Evolutionary conservation across 1,140 invertebrate species (phyloP), one percentile per base, ranked within the genome.

Genomic region (Magallana gigas): DNA sequence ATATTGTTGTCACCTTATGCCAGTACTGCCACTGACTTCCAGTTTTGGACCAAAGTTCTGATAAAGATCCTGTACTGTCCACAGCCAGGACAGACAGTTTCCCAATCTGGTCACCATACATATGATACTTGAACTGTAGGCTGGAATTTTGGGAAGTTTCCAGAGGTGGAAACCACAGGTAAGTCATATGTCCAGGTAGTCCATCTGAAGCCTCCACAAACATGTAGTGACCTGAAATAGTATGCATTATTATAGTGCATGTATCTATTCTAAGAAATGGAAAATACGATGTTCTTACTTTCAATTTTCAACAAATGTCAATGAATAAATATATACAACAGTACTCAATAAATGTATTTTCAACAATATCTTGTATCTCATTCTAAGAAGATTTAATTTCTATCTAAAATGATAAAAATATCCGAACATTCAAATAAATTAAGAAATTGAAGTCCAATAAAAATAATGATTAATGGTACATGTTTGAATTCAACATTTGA

Each of bases 131-230:
- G 16, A 85, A 85, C 11, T 64, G 81, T n/a, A 87, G 57, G 59
- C 86, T 87, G 57, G 59, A 71, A 56, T 36, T 57, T 48, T 57
- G 12, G 9, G 18, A 48, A 23, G 56, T 83, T 4, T 48, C 57
- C 8, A 87, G 64, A 18, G 16, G 1, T 36, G 86, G 81, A 29
- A 84, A 84, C 12, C 80, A 71, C 36, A 87, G 23, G 14, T 84
- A 48, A 1, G 81, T 57, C 11, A 8, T 8, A 16, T 87, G 60
- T 14, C 82, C 82, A 71, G 82, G 62, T n/a, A 83, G 18, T 83
- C 86, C 86, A 87, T 87, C 8, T 5, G 86, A 87, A 18, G 80
- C 82, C 48, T 87, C 86, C 57, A 84, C 86, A 83, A 83, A 83
- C 56, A 87, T 23, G 80, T 83, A 87, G 84, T 87, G 36, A 29